Evolutionary conservation across 1,140 invertebrate genomes (phyloP).

Genomic region (Portunus trituberculatus): DNA sequence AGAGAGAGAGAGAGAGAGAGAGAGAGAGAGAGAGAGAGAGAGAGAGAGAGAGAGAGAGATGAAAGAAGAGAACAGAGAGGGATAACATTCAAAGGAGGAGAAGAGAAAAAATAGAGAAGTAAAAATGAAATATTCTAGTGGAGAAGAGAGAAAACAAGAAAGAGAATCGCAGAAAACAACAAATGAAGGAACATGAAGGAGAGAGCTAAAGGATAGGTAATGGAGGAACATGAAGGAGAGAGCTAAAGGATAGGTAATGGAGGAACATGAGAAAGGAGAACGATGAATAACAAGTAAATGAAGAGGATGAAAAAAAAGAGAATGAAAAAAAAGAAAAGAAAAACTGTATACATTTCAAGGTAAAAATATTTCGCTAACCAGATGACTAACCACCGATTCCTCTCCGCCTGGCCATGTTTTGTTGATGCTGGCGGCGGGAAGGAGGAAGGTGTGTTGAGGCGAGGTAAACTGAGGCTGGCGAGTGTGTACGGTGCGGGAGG

Average conservation of each 20-base stretch:
- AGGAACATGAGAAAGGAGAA: not conserved
- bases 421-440: not conserved
- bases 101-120: not conserved
- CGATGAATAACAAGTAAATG: not conserved
- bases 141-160: not conserved
- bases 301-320: not conserved
- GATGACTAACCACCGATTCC: not conserved
- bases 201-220: not conserved
- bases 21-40: not conserved
- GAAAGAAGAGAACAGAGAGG: not conserved
- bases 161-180: not conserved
- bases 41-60: not conserved
- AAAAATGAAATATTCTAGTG: not conserved
- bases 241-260: not conserved
- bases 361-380: not conserved
- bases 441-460: not conserved
- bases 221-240: not conserved
- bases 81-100: not conserved
- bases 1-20: not conserved
- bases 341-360: not conserved
- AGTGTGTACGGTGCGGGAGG: not conserved
- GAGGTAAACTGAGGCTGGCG: not conserved
- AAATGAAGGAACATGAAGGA: not conserved
- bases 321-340: not conserved
- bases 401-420: not conserved